Percentiles rank a stretch among this genome's conserved stretches.
phyloP scores from a whole-genome alignment of 1,140 invertebrate species.

The Anoplolepis gracilipes region DNA sequence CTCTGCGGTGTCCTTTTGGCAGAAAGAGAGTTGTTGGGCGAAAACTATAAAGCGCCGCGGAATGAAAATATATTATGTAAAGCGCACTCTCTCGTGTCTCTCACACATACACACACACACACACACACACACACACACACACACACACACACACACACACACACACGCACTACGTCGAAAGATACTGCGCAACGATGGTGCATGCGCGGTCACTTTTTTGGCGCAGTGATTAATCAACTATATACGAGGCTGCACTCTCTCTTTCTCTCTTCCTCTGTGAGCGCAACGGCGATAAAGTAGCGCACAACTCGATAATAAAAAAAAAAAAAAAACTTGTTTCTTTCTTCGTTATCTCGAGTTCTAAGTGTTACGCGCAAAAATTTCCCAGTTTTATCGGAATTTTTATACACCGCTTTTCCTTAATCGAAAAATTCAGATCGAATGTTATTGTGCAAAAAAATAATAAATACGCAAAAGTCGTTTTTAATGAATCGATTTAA shows the following conservation, averaged over 20 bases:
- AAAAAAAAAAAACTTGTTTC: constrained; percentile 32
- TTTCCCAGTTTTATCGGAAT: constrained; percentile 4
- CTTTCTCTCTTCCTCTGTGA: background rate
- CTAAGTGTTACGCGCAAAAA: constrained; percentile 13
- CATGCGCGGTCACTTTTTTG: constrained; percentile 27
- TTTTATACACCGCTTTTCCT: background rate
- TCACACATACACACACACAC: too few relatives aligned
- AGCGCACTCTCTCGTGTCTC: constrained; percentile 2
- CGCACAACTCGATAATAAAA: constrained; percentile 25
- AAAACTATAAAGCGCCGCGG: constrained; percentile 10
- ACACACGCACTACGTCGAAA: background rate
- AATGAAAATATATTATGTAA: constrained; percentile 56
- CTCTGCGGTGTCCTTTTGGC: constrained; percentile 14
- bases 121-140: too few relatives aligned
- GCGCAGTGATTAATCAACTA: constrained; percentile 48
- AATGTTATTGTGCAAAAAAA: too few relatives aligned
- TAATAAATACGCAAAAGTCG: constrained; percentile 4
- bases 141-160: too few relatives aligned
- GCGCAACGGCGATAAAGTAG: constrained; percentile 33
- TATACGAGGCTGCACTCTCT: background rate
- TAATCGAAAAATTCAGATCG: constrained; percentile 19
- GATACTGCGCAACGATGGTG: background rate
- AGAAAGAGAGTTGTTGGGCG: constrained; percentile 19
- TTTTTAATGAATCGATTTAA: background rate
- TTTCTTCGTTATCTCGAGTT: constrained; percentile 14